A percentile compares a stretch with the other conserved stretches of the same genome.
phyloP scores from a whole-genome alignment of 2,888 invertebrate genomes.

The Panopea generosa region DNA sequence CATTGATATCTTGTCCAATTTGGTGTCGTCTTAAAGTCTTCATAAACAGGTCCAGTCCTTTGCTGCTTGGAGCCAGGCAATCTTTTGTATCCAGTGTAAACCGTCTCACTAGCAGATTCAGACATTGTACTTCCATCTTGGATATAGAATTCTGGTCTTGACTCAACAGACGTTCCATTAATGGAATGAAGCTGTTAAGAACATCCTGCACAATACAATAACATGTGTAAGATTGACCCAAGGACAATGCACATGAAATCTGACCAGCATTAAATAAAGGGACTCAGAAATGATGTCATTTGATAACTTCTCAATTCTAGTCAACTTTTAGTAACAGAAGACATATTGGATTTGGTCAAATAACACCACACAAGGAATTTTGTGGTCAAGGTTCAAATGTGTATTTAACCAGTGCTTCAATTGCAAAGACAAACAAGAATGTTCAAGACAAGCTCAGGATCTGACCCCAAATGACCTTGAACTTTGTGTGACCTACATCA shows the following conservation, averaged over 20 bases:
- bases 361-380: too few species aligned
- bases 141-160: constrained; percentile 23
- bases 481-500: too few species aligned
- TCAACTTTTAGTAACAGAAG: too few species aligned
- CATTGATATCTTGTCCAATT: background rate
- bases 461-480: too few species aligned
- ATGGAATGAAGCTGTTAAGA: constrained; percentile 58
- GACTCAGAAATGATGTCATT: background rate
- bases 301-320: too few species aligned
- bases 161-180: constrained; percentile 57
- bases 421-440: too few species aligned
- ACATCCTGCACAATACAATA: constrained; percentile 62
- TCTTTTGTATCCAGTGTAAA: constrained; percentile 63
- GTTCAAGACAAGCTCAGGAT: too few species aligned
- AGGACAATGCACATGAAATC: too few species aligned
- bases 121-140: constrained; percentile 38
- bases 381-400: too few species aligned
- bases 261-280: background rate
- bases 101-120: constrained; percentile 64
- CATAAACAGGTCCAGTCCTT: constrained; percentile 49
- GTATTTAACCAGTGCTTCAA: too few species aligned
- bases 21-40: constrained; percentile 22
- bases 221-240: background rate
- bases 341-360: too few species aligned
- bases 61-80: constrained; percentile 23